Conservation (phyloP, 37 sponge, comb jelly and placozoan species). For the Ianthella basta region DNA sequence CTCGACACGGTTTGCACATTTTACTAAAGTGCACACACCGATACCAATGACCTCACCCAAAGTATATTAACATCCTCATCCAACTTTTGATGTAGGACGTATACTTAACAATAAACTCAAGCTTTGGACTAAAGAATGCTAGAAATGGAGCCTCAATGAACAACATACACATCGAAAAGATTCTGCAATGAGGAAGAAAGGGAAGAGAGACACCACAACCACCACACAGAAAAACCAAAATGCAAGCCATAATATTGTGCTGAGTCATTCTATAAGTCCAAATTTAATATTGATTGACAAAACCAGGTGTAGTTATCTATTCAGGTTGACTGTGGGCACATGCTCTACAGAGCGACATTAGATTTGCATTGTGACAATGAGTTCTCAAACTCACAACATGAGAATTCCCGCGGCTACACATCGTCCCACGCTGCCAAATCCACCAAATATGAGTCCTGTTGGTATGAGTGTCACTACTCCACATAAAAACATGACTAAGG, state of each 20-base stretch:
- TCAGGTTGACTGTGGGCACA: too few species aligned
- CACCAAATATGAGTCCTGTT: conserved; percentile 15
- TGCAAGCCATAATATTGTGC: too few species aligned
- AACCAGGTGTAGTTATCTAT: too few species aligned
- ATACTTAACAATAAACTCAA: conserved; percentile 49
- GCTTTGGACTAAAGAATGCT: conserved; percentile 49
- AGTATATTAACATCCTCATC: conserved; percentile 57
- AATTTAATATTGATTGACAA: too few species aligned
- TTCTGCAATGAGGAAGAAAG: conserved; percentile 12
- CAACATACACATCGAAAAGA: conserved; percentile 63
- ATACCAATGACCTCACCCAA: conserved; percentile 38
- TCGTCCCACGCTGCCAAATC: conserved; percentile 20
- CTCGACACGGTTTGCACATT: neutral
- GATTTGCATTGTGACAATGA: too few species aligned
- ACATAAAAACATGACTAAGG: conserved; percentile 63
- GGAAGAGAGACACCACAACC: neutral
- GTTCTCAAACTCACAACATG: conserved; percentile 72
- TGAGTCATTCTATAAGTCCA: too few species aligned
- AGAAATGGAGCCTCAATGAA: conserved; percentile 69
- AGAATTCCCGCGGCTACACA: conserved; percentile 65
- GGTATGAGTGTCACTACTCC: conserved; percentile 70
- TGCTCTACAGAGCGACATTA: too few species aligned
- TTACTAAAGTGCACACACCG: too few species aligned
- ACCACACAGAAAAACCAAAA: too few species aligned
- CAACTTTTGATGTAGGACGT: conserved; percentile 63